Conservation (phyloP, 2,113 vertebrate genomes). For the Triplophysa siluroides region DNA sequence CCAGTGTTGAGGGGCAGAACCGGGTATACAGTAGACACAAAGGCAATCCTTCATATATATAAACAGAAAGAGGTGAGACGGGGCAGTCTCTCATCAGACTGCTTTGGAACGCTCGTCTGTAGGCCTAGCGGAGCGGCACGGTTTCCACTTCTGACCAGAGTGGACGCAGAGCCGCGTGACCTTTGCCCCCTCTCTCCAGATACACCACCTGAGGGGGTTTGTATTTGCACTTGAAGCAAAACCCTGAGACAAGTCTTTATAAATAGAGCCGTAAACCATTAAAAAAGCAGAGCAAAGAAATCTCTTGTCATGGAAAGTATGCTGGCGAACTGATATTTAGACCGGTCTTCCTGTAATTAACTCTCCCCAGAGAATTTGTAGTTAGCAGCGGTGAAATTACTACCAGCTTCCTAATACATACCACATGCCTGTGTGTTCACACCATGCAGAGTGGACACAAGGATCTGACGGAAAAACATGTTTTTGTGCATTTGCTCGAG, state of each 20-base stretch:
- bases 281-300: conserved; percentile 73
- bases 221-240: conserved; percentile 64
- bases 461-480: conserved; percentile 60
- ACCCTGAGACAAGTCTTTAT: conserved; percentile 62
- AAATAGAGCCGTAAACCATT: conserved; percentile 77
- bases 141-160: background rate
- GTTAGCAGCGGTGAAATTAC: conserved; percentile 99
- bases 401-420: conserved; percentile 96
- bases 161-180: conserved; percentile 20
- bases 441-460: conserved; percentile 65
- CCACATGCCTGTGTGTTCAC: conserved; percentile 87
- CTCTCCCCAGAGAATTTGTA: conserved; percentile 97
- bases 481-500: conserved; percentile 16
- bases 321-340: conserved; percentile 93
- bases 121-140: conserved; percentile 1
- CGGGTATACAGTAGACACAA: conserved; percentile 52
- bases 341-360: conserved; percentile 99
- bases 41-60: conserved; percentile 66
- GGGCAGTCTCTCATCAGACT: conserved; percentile 5
- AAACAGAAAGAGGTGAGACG: conserved; percentile 58
- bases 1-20: conserved; percentile 63
- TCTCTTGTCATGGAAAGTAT: conserved; percentile 93
- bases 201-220: conserved; percentile 52
- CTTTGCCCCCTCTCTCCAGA: conserved; percentile 32
- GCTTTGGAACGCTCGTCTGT: conserved; percentile 29